A percentile compares a stretch with the other conserved stretches of the same genome.
Conservation (phyloP, 1,140 invertebrate genomes). For the Maniola jurtina region DNA sequence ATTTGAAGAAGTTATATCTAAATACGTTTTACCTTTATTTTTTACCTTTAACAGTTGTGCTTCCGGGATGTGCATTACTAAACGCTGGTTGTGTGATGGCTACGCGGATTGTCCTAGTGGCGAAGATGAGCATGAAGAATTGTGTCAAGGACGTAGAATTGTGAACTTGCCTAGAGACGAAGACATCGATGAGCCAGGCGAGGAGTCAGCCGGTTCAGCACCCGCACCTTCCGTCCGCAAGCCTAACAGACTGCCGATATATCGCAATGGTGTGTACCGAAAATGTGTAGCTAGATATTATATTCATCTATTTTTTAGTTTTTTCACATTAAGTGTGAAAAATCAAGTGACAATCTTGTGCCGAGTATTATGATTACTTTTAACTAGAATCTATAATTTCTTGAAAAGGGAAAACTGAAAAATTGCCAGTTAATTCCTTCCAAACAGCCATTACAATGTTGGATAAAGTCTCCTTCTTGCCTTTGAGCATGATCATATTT, state of each 20-base stretch:
- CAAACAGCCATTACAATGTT: no score
- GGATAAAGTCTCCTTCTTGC: no score
- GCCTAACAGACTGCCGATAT: conserved; percentile 40
- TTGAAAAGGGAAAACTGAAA: no score
- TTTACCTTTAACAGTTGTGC: conserved; percentile 70
- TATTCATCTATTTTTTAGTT: no score
- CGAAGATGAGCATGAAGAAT: conserved; percentile 86
- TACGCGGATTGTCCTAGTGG: conserved; percentile 89
- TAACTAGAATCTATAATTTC: no score
- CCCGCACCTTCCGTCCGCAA: conserved; percentile 60
- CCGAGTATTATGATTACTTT: no score
- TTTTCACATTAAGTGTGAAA: no score
- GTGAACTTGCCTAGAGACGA: conserved; percentile 32
- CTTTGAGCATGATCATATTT: no score
- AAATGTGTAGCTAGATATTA: no score
- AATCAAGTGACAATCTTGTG: no score
- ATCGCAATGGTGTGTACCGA: no score
- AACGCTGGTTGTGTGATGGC: conserved; percentile 88
- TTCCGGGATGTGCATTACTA: conserved; percentile 84
- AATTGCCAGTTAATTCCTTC: no score
- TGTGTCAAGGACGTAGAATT: conserved; percentile 28
- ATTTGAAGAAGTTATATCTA: not conserved
- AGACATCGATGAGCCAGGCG: conserved; percentile 50
- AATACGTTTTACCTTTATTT: not conserved
- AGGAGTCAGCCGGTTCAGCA: conserved; percentile 60